Evolutionary conservation across 2,113 vertebrate species (phyloP).

Genomic region (Scomber scombrus): DNA sequence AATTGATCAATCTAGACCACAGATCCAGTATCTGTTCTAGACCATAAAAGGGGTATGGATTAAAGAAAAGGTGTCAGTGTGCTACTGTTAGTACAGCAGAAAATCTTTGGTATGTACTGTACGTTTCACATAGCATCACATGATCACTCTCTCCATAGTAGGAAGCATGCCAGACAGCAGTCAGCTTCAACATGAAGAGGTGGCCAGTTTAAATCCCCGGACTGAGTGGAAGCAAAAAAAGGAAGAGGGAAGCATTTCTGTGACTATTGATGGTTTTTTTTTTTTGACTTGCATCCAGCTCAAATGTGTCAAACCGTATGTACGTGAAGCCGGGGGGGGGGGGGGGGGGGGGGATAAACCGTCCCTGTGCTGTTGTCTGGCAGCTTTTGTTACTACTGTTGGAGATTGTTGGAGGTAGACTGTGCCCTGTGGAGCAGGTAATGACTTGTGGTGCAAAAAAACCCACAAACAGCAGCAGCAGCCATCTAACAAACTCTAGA

Average conservation of each 20-base stretch:
- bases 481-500: background rate
- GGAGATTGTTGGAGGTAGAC: slow-evolving; percentile 73
- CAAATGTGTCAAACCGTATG: background rate
- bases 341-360: background rate
- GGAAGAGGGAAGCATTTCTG: slow-evolving; percentile 22
- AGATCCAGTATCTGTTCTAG: background rate
- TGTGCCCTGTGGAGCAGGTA: slow-evolving; percentile 52
- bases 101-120: slow-evolving; percentile 80
- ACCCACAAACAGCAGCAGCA: background rate
- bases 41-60: background rate
- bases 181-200: background rate
- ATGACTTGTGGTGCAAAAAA: slow-evolving; percentile 1
- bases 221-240: slow-evolving; percentile 28
- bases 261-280: background rate
- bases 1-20: background rate
- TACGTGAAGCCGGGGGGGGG: background rate
- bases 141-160: slow-evolving; percentile 56
- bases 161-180: slow-evolving; percentile 26
- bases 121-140: slow-evolving; percentile 54
- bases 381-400: slow-evolving; percentile 35
- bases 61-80: slow-evolving; percentile 32
- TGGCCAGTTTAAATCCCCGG: background rate
- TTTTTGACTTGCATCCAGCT: background rate
- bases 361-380: slow-evolving; percentile 41
- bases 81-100: slow-evolving; percentile 67